Conservation (phyloP, 1,140 invertebrate species). For the Micrasema longulum region DNA sequence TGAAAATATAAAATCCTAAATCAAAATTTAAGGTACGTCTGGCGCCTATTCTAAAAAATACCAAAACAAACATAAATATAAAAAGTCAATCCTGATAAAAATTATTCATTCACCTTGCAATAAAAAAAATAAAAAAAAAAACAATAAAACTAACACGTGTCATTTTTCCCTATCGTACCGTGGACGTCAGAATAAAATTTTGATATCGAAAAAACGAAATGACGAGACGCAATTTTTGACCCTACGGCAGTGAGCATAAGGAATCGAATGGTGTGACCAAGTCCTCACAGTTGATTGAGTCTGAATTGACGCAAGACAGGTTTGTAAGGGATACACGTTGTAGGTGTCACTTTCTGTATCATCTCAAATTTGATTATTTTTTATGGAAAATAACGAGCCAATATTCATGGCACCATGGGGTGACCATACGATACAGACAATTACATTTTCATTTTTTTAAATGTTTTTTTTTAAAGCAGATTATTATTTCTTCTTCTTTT, state of each 20-base stretch:
- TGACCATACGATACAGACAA: neutral
- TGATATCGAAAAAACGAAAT: conserved; percentile 4
- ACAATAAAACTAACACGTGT: neutral
- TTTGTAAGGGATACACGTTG: conserved; percentile 47
- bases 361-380: conserved; percentile 45
- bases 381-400: conserved; percentile 46
- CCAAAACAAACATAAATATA: no score
- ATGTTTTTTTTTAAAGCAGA: no score
- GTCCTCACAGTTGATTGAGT: conserved; percentile 6
- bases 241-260: neutral
- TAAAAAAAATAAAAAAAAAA: neutral
- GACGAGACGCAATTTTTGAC: neutral
- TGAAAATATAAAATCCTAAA: no score
- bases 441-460: no score
- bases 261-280: neutral
- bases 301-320: conserved; percentile 31
- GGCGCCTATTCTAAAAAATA: no score
- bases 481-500: no score
- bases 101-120: neutral
- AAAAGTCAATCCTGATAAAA: no score
- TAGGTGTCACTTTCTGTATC: conserved; percentile 54
- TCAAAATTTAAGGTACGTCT: no score
- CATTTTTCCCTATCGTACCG: conserved; percentile 19
- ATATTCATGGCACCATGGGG: conserved; percentile 13
- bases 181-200: neutral